phyloP scores from a whole-genome alignment of 2,888 invertebrate species.

The Agrochola lota region DNA sequence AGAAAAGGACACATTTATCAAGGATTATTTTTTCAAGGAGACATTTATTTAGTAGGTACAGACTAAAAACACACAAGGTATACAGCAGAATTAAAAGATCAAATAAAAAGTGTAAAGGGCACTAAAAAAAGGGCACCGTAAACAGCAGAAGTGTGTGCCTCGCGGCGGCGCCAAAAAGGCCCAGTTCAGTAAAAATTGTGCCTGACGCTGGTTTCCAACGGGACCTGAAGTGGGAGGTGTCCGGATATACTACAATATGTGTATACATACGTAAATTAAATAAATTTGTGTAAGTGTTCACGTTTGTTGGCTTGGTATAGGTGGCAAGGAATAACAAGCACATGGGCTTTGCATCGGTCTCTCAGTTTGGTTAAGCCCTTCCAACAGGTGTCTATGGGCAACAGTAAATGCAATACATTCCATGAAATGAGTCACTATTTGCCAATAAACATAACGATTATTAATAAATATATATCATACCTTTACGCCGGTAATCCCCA shows the following conservation, averaged over 20 bases:
- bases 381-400: not conserved
- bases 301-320: not conserved
- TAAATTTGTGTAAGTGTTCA: not conserved
- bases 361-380: not conserved
- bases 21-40: no score
- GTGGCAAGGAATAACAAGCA: not conserved
- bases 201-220: no score
- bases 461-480: not conserved
- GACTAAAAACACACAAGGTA: not conserved
- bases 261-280: not conserved
- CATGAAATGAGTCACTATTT: not conserved
- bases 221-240: no score
- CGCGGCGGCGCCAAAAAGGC: no score
- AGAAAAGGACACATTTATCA: accelerated
- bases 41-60: not conserved
- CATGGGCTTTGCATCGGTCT: not conserved
- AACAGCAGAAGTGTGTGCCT: not conserved
- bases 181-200: no score
- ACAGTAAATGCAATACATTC: not conserved
- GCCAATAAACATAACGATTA: not conserved
- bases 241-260: not conserved
- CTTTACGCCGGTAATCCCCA: not conserved
- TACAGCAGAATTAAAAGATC: no score
- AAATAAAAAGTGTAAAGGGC: no score
- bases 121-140: no score